phyloP scores from a whole-genome alignment of 2,888 invertebrate genomes.

The Netelia inedita region DNA sequence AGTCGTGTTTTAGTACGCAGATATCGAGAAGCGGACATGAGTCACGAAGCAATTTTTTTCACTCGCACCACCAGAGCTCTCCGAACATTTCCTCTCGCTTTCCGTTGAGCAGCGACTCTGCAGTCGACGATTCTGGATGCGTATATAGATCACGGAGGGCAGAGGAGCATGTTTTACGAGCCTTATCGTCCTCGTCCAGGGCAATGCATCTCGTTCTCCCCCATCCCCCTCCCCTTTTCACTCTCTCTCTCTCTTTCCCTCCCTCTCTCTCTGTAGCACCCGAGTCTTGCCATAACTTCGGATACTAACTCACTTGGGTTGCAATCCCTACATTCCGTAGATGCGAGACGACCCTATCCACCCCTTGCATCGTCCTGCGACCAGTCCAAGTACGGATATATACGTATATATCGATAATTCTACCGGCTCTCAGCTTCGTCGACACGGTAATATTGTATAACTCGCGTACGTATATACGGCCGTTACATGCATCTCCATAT shows the following conservation, averaged over 20 bases:
- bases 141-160: conserved; percentile 16
- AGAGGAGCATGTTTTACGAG: conserved; percentile 57
- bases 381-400: not conserved
- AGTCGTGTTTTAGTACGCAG: not conserved
- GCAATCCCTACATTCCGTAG: conserved; percentile 39
- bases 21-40: conserved; percentile 32
- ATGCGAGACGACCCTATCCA: conserved; percentile 23
- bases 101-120: not conserved
- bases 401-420: conserved; percentile 9
- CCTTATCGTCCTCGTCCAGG: conserved; percentile 57
- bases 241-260: conserved; percentile 9
- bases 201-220: conserved; percentile 53
- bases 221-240: not conserved
- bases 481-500: conserved; percentile 1
- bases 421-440: not conserved
- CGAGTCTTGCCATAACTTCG: conserved; percentile 59
- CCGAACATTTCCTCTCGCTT: conserved; percentile 1
- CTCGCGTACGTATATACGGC: not conserved
- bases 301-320: conserved; percentile 51
- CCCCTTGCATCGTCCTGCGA: conserved; percentile 3
- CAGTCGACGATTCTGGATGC: not conserved
- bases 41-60: conserved; percentile 11
- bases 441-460: too few species aligned
- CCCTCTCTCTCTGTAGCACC: conserved; percentile 27
- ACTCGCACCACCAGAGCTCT: conserved; percentile 3